Evolutionary conservation across 2,888 invertebrate species (phyloP), one percentile per base, ranked within the genome.

Genomic region (Calameuta filiformis): DNA sequence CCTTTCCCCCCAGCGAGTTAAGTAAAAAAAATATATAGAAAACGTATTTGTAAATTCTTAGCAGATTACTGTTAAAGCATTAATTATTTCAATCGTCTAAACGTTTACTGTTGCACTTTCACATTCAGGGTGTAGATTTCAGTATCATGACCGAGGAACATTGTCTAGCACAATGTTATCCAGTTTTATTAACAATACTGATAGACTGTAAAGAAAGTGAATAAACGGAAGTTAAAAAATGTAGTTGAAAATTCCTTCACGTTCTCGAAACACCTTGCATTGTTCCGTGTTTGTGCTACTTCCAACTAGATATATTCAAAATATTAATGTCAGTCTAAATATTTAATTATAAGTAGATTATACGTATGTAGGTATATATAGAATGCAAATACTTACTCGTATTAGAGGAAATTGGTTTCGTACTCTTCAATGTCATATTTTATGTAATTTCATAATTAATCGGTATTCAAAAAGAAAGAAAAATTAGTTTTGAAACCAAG

Each of bases 401-500:
- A 56, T 23, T 56, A 23, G 23, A 23, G 23, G 6, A 56, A 56
- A 9, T 56, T 56, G 56, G 56, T 56, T 56, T 56, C 23, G 6
- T 23, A 56, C 9, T 56, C 23, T 23, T 56, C 23, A 3, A 9
- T 56, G 56, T 56, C 23, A 56, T 56, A 23, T 56, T 23, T 56
- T 56, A 56, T 56, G 23, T 56, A 56, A 56, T 56, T 56, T 56
- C 23, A 23, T 23, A 56, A 56, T 23, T 56, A 56, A 56, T 56
- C 9, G 23, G 56, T 23, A 56, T 56, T 9, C 1, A 56, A 56
- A 56, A 56, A 23, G 23, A 23, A 23, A 0, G 76, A 73, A 81
- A 84, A 84, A 83, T 75, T 81, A 82, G 79, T 84, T 83, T 81
- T 83, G 76, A 85, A 85, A 86, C 83, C 82, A 86, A 85, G 82